Conservation (phyloP, 2,888 invertebrate genomes). For the Acanthoscelides obtectus region DNA sequence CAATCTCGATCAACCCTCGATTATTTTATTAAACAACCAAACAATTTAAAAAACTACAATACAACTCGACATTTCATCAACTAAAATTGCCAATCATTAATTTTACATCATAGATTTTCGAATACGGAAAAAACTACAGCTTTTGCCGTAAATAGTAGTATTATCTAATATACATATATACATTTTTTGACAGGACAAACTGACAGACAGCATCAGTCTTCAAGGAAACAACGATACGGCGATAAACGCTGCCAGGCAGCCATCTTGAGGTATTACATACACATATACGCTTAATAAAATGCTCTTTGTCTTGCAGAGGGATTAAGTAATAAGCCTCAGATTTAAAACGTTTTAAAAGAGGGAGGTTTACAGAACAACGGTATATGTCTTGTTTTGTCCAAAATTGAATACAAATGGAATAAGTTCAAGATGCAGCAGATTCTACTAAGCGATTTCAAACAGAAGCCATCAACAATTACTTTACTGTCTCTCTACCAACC, state of each 20-base stretch:
- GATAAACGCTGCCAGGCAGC: background rate
- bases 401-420: too few species aligned
- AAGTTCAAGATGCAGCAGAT: too few species aligned
- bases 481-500: too few species aligned
- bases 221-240: background rate
- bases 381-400: too few species aligned
- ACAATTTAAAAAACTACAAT: background rate
- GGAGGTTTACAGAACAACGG: too few species aligned
- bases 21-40: background rate
- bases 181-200: background rate
- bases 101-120: background rate
- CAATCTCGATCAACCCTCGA: background rate
- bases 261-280: background rate
- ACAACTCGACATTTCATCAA: background rate
- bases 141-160: background rate
- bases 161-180: background rate
- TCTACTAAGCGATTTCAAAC: too few species aligned
- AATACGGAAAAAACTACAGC: background rate
- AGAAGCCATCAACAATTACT: too few species aligned
- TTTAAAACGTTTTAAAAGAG: too few species aligned
- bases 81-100: background rate
- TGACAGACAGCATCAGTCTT: background rate
- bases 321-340: too few species aligned
- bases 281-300: background rate
- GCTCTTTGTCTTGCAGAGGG: too few species aligned